Percentiles rank a stretch among this genome's conserved stretches.
Evolutionary conservation across 2,797 vertebrate species (phyloP).

Genomic region (Hemitrygon akajei): DNA sequence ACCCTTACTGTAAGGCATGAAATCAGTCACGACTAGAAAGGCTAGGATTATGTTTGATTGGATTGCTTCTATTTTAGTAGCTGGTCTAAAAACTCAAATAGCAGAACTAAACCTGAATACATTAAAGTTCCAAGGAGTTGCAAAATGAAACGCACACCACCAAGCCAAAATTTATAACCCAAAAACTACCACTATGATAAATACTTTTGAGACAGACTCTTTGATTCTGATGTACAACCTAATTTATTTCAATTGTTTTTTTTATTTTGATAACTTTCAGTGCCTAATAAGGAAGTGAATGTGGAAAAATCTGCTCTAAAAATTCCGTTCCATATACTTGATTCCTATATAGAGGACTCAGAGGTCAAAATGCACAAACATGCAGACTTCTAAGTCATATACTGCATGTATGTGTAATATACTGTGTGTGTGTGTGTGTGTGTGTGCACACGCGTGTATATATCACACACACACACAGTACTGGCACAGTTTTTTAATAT

Average conservation of each 20-base stretch:
- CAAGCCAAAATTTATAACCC: background rate
- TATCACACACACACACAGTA: too few relatives aligned
- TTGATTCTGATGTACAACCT: background rate
- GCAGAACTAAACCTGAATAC: conserved; percentile 9
- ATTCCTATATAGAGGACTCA: too few relatives aligned
- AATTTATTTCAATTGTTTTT: background rate
- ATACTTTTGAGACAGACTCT: background rate
- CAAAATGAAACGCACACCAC: background rate
- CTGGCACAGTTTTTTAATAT: too few relatives aligned
- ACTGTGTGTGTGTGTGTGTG: too few relatives aligned
- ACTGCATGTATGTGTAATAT: too few relatives aligned
- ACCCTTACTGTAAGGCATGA: background rate
- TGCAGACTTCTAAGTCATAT: too few relatives aligned
- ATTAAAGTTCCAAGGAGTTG: background rate
- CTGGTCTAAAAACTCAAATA: background rate
- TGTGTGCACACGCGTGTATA: too few relatives aligned
- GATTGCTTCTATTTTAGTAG: conserved; percentile 14
- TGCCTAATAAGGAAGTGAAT: background rate
- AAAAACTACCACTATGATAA: background rate
- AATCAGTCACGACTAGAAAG: background rate
- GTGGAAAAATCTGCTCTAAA: background rate
- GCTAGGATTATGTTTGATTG: background rate
- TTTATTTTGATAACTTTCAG: too few relatives aligned
- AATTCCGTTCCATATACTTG: too few relatives aligned
- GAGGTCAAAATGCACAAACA: too few relatives aligned